These are phyloP conservation scores for Orius insidiosus DNA, from an alignment of 1,140 invertebrate genomes.

Conservation along the genomic window DNA sequence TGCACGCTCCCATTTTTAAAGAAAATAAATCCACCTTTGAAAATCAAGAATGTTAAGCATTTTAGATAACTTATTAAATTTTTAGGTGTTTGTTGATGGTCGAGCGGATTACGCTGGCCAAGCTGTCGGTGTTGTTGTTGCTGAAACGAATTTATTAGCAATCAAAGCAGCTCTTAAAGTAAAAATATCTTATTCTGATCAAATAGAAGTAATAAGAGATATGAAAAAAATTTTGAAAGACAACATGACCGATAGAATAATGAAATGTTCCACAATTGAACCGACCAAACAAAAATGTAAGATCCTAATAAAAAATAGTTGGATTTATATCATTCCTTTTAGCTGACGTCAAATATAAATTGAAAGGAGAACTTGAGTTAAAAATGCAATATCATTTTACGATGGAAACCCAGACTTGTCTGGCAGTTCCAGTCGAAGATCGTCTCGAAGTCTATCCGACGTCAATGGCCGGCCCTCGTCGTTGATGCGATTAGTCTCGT, in stretches of 20 bases:
- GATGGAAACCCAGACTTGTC: slow-evolving; percentile 47
- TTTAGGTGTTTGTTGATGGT: slow-evolving; percentile 29
- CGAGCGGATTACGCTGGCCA: slow-evolving; percentile 48
- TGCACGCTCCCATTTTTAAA: background rate
- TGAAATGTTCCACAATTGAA: slow-evolving; percentile 8
- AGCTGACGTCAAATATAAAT: slow-evolving; percentile 23
- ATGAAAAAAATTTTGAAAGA: slow-evolving; percentile 8
- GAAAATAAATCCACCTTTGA: too few species aligned
- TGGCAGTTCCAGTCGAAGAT: slow-evolving; percentile 43
- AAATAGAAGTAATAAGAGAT: slow-evolving; percentile 3
- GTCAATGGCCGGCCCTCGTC: slow-evolving; percentile 24
- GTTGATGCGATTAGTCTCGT: slow-evolving; percentile 19
- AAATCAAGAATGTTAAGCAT: too few species aligned
- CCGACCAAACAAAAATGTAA: slow-evolving; percentile 15
- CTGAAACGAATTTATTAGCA: slow-evolving; percentile 37
- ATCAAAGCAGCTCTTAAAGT: slow-evolving; percentile 43
- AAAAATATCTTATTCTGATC: slow-evolving; percentile 37
- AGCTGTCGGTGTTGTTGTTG: slow-evolving; percentile 51
- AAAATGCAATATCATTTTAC: slow-evolving; percentile 42
- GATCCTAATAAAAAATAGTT: background rate
- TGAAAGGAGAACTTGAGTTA: slow-evolving; percentile 32
- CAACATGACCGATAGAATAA: slow-evolving; percentile 12
- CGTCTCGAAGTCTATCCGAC: slow-evolving; percentile 42
- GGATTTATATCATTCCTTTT: background rate
- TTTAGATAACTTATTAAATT: slow-evolving; percentile 5